phyloP scores from a whole-genome alignment of 1,140 invertebrate genomes.

The Solenopsis fugax region DNA sequence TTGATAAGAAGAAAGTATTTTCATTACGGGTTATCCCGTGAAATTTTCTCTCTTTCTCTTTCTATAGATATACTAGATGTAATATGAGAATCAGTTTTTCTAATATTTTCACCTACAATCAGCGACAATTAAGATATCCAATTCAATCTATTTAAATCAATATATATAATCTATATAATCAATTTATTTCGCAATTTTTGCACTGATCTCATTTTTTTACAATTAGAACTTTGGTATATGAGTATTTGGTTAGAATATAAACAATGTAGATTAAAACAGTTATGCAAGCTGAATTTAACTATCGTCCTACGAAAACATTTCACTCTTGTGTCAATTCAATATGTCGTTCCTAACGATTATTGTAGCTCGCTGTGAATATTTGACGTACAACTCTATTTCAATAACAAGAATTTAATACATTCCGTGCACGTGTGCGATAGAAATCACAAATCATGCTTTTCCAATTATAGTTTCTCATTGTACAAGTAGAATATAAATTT shows the following conservation, averaged over 20 bases:
- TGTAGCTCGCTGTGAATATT: conserved; percentile 29
- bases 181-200: conserved; percentile 20
- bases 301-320: conserved; percentile 35
- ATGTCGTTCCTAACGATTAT: conserved; percentile 14
- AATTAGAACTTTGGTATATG: not conserved
- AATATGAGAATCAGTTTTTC: not conserved
- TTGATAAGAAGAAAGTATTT: too few relatives aligned
- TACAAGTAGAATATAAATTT: not conserved
- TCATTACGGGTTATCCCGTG: too few relatives aligned
- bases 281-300: conserved; percentile 3
- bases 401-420: conserved; percentile 15
- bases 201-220: not conserved
- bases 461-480: not conserved
- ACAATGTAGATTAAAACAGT: conserved; percentile 33
- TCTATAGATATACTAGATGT: too few relatives aligned
- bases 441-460: conserved; percentile 1
- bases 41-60: too few relatives aligned
- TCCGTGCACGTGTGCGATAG: not conserved
- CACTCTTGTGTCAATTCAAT: conserved; percentile 16
- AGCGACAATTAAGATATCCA: not conserved
- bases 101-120: not conserved
- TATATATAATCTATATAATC: not conserved
- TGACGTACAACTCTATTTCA: not conserved
- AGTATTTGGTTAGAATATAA: not conserved
- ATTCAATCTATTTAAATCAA: not conserved